A percentile compares a stretch with the other conserved stretches of the same genome.
phyloP scores from a whole-genome alignment of 2,797 vertebrate genomes.

The Channa striata region DNA sequence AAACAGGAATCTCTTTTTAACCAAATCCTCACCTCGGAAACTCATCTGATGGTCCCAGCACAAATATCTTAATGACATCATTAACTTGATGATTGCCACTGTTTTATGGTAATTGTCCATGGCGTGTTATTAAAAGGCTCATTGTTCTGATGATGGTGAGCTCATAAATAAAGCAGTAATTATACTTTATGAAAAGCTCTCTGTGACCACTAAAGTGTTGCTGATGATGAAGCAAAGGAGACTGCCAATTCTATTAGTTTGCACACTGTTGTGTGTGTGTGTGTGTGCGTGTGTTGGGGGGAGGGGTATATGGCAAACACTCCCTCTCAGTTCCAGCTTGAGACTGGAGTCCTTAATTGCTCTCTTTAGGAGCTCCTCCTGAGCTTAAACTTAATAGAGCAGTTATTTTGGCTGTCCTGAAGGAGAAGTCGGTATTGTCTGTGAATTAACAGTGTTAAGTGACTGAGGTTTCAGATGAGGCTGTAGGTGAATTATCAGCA shows the following conservation, averaged over 20 bases:
- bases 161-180: slow-evolving; percentile 70
- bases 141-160: slow-evolving; percentile 57
- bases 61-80: slow-evolving; percentile 60
- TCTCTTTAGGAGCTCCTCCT: slow-evolving; percentile 9
- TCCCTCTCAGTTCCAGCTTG: slow-evolving; percentile 23
- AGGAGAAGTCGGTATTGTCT: no score
- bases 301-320: slow-evolving; percentile 9
- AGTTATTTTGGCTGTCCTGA: neutral
- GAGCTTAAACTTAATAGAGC: neutral
- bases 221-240: slow-evolving; percentile 56
- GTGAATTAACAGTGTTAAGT: neutral
- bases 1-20: slow-evolving; percentile 29
- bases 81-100: slow-evolving; percentile 69
- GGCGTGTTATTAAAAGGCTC: slow-evolving; percentile 71
- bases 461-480: neutral
- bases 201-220: slow-evolving; percentile 64
- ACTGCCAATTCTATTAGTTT: slow-evolving; percentile 59
- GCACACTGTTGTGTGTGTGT: slow-evolving; percentile 21
- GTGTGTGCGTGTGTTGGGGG: slow-evolving; percentile 24
- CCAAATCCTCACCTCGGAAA: slow-evolving; percentile 29
- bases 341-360: slow-evolving; percentile 10
- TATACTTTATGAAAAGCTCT: slow-evolving; percentile 67
- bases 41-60: slow-evolving; percentile 12
- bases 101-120: slow-evolving; percentile 69
- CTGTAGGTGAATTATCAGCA: neutral